Conservation (phyloP, 2,797 vertebrate species). For the Acrossocheilus fasciatus region DNA sequence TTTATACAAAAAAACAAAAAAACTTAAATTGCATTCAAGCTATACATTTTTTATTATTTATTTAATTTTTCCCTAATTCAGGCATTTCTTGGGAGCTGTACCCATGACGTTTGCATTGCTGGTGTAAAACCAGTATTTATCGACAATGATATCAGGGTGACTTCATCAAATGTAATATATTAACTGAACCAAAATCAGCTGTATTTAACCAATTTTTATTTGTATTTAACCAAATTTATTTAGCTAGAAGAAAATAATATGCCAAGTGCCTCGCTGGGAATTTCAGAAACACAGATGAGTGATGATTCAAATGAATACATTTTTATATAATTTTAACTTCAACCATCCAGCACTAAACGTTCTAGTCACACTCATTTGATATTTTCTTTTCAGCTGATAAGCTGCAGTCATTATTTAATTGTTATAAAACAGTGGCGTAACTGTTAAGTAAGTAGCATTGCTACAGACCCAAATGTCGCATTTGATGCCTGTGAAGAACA, state of each 20-base stretch:
- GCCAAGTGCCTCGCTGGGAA: neutral
- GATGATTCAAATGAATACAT: neutral
- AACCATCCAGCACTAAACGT: neutral
- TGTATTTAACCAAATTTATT: neutral
- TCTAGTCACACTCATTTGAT: neutral
- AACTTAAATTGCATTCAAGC: neutral
- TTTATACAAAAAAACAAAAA: neutral
- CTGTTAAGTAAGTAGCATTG: neutral
- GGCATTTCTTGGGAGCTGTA: neutral
- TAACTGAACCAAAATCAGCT: too few species aligned
- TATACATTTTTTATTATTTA: neutral
- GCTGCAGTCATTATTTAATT: neutral
- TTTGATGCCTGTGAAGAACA: neutral
- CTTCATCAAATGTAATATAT: neutral
- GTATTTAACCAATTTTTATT: neutral
- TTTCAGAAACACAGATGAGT: neutral
- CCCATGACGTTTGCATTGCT: neutral
- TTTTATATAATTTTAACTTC: neutral
- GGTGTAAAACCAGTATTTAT: neutral
- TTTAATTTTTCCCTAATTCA: neutral
- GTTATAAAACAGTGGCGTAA: neutral
- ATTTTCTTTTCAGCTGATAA: neutral
- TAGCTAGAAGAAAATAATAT: neutral
- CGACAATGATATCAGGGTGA: neutral
- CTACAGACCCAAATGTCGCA: neutral